phyloP scores from a whole-genome alignment of 2,888 invertebrate species.

The Acrobasis repandana region DNA sequence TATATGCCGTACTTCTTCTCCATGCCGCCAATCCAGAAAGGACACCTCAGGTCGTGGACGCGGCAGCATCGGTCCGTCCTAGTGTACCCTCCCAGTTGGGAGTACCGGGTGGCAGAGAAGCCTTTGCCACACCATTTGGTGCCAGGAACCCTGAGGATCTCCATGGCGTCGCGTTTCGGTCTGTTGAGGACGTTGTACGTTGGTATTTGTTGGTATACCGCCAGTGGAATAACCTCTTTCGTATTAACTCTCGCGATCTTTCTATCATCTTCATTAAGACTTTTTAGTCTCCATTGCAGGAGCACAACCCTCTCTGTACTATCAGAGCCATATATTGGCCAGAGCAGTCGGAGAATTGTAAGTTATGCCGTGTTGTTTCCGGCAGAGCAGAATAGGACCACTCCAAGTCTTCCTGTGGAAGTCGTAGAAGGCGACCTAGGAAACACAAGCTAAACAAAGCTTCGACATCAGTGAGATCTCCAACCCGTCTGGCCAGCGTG shows the following conservation, averaged over 20 bases:
- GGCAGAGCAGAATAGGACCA: too few relatives aligned
- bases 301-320: too few relatives aligned
- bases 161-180: conserved; percentile 76
- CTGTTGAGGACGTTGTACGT: conserved; percentile 41
- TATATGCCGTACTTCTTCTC: conserved; percentile 92
- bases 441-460: too few relatives aligned
- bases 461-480: too few relatives aligned
- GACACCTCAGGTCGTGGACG: conserved; percentile 93
- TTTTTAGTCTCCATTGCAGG: too few relatives aligned
- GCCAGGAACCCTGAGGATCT: conserved; percentile 92
- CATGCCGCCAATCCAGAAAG: conserved; percentile 92
- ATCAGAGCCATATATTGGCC: too few relatives aligned
- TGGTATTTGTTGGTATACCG: conserved; percentile 18
- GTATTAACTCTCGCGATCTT: not conserved
- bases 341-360: too few relatives aligned
- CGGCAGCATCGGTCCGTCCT: conserved; percentile 94
- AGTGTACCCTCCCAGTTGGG: conserved; percentile 92
- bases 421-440: too few relatives aligned
- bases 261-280: too few relatives aligned
- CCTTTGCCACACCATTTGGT: conserved; percentile 98
- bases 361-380: too few relatives aligned
- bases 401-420: too few relatives aligned
- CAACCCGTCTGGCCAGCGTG: too few relatives aligned
- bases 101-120: conserved; percentile 89
- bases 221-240: conserved; percentile 46